A percentile compares a stretch with the other conserved stretches of the same genome.
Evolutionary conservation across 2,888 invertebrate genomes (phyloP).

Genomic region (Caprella mutica): DNA sequence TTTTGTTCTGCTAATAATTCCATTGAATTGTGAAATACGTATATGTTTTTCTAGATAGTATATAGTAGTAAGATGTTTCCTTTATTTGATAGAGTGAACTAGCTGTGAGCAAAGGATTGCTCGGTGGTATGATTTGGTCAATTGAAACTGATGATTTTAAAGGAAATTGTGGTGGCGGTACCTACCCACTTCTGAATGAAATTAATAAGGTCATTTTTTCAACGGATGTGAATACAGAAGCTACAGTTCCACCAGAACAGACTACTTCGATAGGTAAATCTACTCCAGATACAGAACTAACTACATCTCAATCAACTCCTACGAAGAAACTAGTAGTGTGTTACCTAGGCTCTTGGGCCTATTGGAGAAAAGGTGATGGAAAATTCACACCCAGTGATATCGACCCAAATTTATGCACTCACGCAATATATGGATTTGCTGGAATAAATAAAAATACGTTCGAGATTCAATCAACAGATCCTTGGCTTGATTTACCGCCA

Average conservation of each 20-base stretch:
- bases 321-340: slow-evolving; percentile 20
- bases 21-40: too few relatives aligned
- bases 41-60: too few relatives aligned
- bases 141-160: slow-evolving; percentile 77
- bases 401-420: slow-evolving; percentile 58
- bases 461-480: slow-evolving; percentile 35
- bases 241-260: too few relatives aligned
- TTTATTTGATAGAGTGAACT: slow-evolving; percentile 42
- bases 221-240: too few relatives aligned
- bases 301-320: too few relatives aligned
- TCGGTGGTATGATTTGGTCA: slow-evolving; percentile 79
- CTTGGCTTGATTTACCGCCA: slow-evolving; percentile 17
- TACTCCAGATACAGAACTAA: too few relatives aligned
- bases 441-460: slow-evolving; percentile 48
- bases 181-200: slow-evolving; percentile 59
- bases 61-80: too few relatives aligned
- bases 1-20: too few relatives aligned
- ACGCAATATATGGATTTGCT: slow-evolving; percentile 60
- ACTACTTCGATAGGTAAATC: too few relatives aligned
- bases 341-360: slow-evolving; percentile 27
- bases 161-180: slow-evolving; percentile 52
- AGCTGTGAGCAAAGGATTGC: slow-evolving; percentile 54
- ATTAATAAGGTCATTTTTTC: slow-evolving; percentile 51
- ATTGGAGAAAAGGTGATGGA: slow-evolving; percentile 52
- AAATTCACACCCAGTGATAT: slow-evolving; percentile 55